These are phyloP conservation scores for Scomberomorus guttatus DNA, from an alignment of 2,797 vertebrate species.

Conservation along the genomic window DNA sequence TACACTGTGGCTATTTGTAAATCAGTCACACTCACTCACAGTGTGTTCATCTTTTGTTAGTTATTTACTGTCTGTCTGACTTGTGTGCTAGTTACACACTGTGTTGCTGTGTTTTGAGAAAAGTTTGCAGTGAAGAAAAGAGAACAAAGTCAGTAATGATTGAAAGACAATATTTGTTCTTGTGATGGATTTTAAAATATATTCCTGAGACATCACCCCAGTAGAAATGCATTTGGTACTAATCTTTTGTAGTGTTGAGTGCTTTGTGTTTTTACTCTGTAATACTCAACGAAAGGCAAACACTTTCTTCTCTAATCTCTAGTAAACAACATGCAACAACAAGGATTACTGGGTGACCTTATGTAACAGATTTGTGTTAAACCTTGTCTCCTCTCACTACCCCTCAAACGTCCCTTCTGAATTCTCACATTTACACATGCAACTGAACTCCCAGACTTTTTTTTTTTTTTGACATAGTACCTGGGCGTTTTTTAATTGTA, in stretches of 20 bases:
- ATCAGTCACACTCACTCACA: conserved; percentile 25
- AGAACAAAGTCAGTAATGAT: background rate
- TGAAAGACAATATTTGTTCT: conserved; percentile 36
- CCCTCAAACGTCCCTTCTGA: conserved; percentile 13
- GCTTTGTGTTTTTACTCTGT: conserved; percentile 51
- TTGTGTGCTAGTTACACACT: conserved; percentile 21
- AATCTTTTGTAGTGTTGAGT: conserved; percentile 42
- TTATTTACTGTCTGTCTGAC: conserved; percentile 17
- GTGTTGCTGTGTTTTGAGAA: conserved; percentile 5
- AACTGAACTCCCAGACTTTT: conserved; percentile 3
- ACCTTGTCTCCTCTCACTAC: conserved; percentile 34
- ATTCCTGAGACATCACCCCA: conserved; percentile 5
- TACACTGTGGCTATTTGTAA: conserved; percentile 24
- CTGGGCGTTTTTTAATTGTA: background rate
- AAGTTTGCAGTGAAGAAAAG: conserved; percentile 3
- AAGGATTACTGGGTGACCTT: conserved; percentile 57
- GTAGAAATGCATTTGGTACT: conserved; percentile 34
- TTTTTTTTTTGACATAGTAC: background rate
- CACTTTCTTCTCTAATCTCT: conserved; percentile 64
- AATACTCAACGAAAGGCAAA: conserved; percentile 58
- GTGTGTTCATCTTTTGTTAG: conserved; percentile 21
- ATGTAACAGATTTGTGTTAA: conserved; percentile 54
- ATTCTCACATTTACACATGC: background rate
- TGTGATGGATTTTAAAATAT: conserved; percentile 10
- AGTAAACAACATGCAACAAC: conserved; percentile 61